Evolutionary conservation across 2,888 invertebrate species (phyloP).

Genomic region (Drosophila stalkeri): DNA sequence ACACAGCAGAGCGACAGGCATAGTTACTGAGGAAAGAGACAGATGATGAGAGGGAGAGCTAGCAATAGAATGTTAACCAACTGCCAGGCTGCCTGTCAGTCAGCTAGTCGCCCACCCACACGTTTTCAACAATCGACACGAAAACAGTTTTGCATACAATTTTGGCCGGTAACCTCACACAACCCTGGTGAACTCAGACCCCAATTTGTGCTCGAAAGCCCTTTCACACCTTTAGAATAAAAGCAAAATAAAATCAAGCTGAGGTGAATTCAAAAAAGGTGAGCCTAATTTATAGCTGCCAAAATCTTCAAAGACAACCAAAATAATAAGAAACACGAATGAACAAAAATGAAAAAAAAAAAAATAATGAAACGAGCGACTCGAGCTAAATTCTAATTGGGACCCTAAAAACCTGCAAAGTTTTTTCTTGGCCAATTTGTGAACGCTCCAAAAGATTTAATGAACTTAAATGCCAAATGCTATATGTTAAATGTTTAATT

Average conservation of each 20-base stretch:
- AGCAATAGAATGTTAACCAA: slow-evolving; percentile 47
- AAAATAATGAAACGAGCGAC: slow-evolving; percentile 37
- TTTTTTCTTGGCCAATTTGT: slow-evolving; percentile 43
- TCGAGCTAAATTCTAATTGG: slow-evolving; percentile 71
- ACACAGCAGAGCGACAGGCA: slow-evolving; percentile 40
- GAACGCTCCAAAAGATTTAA: slow-evolving; percentile 54
- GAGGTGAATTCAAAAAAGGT: slow-evolving; percentile 41
- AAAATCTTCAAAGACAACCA: slow-evolving; percentile 51
- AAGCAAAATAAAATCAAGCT: slow-evolving; percentile 13
- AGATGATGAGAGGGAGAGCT: neutral
- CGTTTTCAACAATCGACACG: slow-evolving; percentile 59
- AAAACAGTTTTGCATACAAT: slow-evolving; percentile 66
- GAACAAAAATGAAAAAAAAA: neutral
- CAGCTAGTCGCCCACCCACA: slow-evolving; percentile 53
- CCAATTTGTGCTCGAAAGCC: slow-evolving; percentile 47
- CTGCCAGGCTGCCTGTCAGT: slow-evolving; percentile 23
- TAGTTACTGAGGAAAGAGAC: slow-evolving; percentile 20
- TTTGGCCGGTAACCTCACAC: slow-evolving; percentile 22
- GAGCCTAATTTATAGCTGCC: slow-evolving; percentile 70
- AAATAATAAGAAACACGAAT: slow-evolving; percentile 1
- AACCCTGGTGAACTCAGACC: slow-evolving; percentile 38
- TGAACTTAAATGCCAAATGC: slow-evolving; percentile 66
- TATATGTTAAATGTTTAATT: slow-evolving; percentile 70
- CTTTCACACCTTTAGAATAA: slow-evolving; percentile 50
- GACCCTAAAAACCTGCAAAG: slow-evolving; percentile 55